phyloP scores from a whole-genome alignment of 2,888 invertebrate genomes.

The Osmoderma eremita region DNA sequence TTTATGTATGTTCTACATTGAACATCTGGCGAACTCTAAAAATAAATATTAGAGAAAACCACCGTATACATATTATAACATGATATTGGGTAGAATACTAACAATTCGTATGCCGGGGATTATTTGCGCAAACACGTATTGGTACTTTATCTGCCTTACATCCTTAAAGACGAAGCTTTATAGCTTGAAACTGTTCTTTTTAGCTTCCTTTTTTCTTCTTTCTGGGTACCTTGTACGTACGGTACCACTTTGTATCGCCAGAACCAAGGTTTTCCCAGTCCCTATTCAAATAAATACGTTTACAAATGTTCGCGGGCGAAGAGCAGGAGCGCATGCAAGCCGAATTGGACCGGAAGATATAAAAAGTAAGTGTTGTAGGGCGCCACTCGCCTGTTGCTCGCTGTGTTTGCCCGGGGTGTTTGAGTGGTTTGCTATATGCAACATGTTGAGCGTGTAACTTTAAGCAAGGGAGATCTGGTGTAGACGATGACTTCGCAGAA shows the following conservation, averaged over 20 bases:
- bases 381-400: slow-evolving; percentile 23
- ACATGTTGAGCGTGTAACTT: slow-evolving; percentile 25
- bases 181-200: not conserved
- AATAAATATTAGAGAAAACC: not conserved
- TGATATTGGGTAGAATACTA: too few species aligned
- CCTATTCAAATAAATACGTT: too few species aligned
- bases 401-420: not conserved
- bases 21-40: not conserved
- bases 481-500: not conserved
- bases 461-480: not conserved
- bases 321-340: slow-evolving; percentile 10
- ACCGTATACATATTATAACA: too few species aligned
- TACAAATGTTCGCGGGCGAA: not conserved
- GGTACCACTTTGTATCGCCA: not conserved
- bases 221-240: not conserved
- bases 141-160: too few species aligned
- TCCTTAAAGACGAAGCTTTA: too few species aligned
- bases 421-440: slow-evolving; percentile 22
- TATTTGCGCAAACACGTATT: too few species aligned
- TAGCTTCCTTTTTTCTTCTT: not conserved
- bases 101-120: too few species aligned
- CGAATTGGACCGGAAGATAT: slow-evolving; percentile 28
- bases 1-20: too few species aligned
- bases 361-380: slow-evolving; percentile 20
- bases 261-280: not conserved